Evolutionary conservation across 2,888 invertebrate species (phyloP).

Genomic region (Noctua janthina): DNA sequence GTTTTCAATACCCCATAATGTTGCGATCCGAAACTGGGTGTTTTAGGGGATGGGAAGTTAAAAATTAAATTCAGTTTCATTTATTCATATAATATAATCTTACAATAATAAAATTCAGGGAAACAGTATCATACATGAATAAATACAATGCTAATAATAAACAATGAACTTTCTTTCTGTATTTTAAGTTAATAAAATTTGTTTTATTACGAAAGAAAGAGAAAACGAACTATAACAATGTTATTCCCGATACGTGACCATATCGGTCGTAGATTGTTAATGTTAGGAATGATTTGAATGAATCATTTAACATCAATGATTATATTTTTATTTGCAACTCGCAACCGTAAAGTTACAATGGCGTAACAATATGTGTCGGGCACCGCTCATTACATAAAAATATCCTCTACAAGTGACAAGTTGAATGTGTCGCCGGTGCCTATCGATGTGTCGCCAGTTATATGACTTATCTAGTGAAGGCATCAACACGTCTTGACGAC

Average conservation of each 20-base stretch:
- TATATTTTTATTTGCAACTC: slow-evolving; percentile 72
- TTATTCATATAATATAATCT: slow-evolving; percentile 88
- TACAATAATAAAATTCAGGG: slow-evolving; percentile 89
- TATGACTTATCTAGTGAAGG: slow-evolving; percentile 80
- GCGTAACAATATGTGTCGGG: slow-evolving; percentile 71
- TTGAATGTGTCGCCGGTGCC: slow-evolving; percentile 47
- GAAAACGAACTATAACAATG: slow-evolving; percentile 77
- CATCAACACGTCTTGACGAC: slow-evolving; percentile 81
- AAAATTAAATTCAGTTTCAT: slow-evolving; percentile 73
- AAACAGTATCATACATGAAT: slow-evolving; percentile 90
- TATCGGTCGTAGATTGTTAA: slow-evolving; percentile 75
- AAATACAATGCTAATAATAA: slow-evolving; percentile 89
- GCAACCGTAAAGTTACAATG: slow-evolving; percentile 71
- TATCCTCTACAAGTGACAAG: slow-evolving; percentile 67
- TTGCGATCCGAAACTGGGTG: not conserved
- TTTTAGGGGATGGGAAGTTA: slow-evolving; percentile 13
- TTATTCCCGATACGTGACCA: slow-evolving; percentile 67
- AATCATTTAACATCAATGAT: slow-evolving; percentile 79
- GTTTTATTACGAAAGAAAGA: slow-evolving; percentile 79
- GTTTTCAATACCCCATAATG: not conserved
- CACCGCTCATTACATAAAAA: slow-evolving; percentile 62
- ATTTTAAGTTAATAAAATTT: slow-evolving; percentile 81
- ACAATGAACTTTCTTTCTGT: slow-evolving; percentile 82
- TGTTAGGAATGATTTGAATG: slow-evolving; percentile 88
- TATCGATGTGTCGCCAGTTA: slow-evolving; percentile 65